A percentile compares a stretch with the other conserved stretches of the same genome.
phyloP scores from a whole-genome alignment of 2,797 vertebrate species.

The Alcedo quadribrachys region DNA sequence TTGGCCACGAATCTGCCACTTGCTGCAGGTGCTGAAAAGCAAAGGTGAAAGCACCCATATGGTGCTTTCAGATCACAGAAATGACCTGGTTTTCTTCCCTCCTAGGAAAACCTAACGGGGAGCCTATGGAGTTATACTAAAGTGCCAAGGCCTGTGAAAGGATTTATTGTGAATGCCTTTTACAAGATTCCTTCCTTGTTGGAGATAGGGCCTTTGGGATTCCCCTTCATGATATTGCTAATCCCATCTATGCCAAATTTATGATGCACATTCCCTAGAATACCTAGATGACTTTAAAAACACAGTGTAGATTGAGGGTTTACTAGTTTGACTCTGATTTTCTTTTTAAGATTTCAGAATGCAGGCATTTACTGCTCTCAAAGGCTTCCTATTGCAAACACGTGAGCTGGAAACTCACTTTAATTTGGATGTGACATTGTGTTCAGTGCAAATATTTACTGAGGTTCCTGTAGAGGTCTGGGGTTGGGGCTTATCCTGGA shows the following conservation, averaged over 20 bases:
- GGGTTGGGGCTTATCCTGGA: background rate
- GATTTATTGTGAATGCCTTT: constrained; percentile 57
- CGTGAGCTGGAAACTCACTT: background rate
- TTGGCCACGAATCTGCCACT: constrained; percentile 29
- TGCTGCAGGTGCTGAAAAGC: constrained; percentile 50
- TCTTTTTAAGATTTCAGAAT: background rate
- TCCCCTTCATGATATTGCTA: constrained; percentile 40
- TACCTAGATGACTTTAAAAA: constrained; percentile 5
- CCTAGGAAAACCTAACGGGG: background rate
- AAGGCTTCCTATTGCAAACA: background rate
- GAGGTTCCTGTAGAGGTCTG: background rate
- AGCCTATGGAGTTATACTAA: background rate
- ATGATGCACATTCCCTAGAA: constrained; percentile 13
- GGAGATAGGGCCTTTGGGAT: constrained; percentile 24
- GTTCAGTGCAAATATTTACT: background rate
- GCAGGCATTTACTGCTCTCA: background rate
- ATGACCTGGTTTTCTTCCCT: background rate
- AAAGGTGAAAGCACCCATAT: constrained; percentile 61
- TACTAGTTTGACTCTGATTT: background rate
- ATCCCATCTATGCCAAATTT: constrained; percentile 55
- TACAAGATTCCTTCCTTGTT: constrained; percentile 49
- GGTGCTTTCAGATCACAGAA: constrained; percentile 16
- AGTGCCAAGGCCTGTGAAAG: constrained; percentile 32
- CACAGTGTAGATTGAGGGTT: background rate
- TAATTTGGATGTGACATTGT: background rate